Conservation (phyloP, 92 coral and sea anemone species). For the Paramuricea clavata region DNA sequence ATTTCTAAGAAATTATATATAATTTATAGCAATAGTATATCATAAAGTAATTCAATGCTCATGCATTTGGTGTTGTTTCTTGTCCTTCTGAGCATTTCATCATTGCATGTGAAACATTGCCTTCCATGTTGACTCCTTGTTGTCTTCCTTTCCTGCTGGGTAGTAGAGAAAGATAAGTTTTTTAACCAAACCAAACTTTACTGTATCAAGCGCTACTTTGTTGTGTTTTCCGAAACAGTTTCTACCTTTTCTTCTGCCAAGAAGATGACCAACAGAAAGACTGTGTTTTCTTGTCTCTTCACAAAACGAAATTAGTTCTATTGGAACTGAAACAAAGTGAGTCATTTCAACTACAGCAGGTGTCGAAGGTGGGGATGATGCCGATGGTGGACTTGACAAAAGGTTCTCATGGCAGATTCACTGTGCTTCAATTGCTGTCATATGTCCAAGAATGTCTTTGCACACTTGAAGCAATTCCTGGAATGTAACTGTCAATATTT, state of each 20-base stretch:
- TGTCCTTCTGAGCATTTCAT: conserved; percentile 1
- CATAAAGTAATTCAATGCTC: no score
- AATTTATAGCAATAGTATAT: no score
- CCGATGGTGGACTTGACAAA: neutral
- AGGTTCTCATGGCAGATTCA: no score
- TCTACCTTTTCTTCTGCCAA: neutral
- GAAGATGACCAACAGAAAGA: neutral
- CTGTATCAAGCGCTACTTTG: conserved; percentile 1
- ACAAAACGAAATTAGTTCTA: neutral
- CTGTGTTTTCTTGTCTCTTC: neutral
- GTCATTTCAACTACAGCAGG: neutral
- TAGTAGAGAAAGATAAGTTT: conserved; percentile 3
- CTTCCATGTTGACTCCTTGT: neutral
- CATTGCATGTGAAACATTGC: neutral
- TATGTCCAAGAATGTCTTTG: neutral
- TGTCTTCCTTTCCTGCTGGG: neutral
- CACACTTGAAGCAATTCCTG: neutral
- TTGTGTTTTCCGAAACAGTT: neutral
- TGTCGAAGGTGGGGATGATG: neutral
- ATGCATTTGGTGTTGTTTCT: no score
- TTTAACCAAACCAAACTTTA: neutral
- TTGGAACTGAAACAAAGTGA: neutral
- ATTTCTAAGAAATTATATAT: no score
- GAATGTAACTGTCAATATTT: neutral
- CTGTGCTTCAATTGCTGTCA: neutral